These are phyloP conservation scores for Amorpha juglandis DNA, from an alignment of 2,888 invertebrate species.

Conservation along the genomic window DNA sequence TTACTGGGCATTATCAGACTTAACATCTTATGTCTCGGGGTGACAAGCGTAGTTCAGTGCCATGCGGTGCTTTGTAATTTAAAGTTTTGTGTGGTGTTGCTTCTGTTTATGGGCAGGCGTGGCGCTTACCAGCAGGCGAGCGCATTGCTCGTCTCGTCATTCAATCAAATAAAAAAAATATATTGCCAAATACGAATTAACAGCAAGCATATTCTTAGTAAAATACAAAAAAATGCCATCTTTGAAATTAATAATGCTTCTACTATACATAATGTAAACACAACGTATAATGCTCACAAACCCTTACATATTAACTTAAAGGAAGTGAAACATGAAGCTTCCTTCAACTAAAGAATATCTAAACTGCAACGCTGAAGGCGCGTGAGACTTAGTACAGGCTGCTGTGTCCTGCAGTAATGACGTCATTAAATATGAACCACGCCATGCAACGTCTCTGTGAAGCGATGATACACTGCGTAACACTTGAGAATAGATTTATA, in stretches of 20 bases:
- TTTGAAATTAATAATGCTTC: background rate
- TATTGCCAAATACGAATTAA: background rate
- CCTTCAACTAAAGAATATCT: constrained; percentile 29
- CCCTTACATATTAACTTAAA: constrained; percentile 11
- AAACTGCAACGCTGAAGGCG: constrained; percentile 49
- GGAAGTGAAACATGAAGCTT: constrained; percentile 15
- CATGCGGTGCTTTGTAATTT: too few species aligned
- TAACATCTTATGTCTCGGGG: too few species aligned
- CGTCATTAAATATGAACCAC: constrained; percentile 80
- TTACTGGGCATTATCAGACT: too few species aligned
- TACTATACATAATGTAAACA: background rate
- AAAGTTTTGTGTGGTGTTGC: too few species aligned
- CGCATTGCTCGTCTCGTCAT: too few species aligned
- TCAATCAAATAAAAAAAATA: too few species aligned
- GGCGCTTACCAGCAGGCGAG: too few species aligned
- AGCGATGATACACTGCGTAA: constrained; percentile 23
- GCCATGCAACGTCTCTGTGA: constrained; percentile 22
- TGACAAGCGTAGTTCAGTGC: too few species aligned
- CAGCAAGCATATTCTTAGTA: background rate
- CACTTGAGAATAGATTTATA: constrained; percentile 27
- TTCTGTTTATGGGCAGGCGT: too few species aligned
- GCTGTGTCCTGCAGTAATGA: constrained; percentile 76
- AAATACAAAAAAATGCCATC: background rate
- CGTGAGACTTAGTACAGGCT: constrained; percentile 55
- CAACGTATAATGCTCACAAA: background rate